Conservation (phyloP, 2,113 vertebrate species). For the Bambusicola thoracicus region DNA sequence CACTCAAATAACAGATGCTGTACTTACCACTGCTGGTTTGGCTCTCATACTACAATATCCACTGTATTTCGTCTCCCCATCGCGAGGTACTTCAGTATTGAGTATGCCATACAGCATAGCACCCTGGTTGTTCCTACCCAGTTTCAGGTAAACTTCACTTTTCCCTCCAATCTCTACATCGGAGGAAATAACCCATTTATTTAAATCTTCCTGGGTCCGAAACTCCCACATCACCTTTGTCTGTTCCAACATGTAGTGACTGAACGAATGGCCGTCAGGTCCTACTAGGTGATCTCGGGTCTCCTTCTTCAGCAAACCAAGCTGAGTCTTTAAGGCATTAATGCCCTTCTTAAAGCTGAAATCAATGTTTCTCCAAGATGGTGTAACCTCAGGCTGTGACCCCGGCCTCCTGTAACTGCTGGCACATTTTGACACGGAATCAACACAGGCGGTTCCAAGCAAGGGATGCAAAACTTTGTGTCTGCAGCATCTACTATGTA, state of each 20-base stretch:
- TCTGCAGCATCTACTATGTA: neutral
- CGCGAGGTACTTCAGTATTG: conserved; percentile 80
- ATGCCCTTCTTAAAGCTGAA: conserved; percentile 85
- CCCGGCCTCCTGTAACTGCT: conserved; percentile 83
- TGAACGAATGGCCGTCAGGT: conserved; percentile 77
- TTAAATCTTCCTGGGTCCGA: conserved; percentile 84
- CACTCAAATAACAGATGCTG: neutral
- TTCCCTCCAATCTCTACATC: conserved; percentile 91
- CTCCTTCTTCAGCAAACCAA: conserved; percentile 81
- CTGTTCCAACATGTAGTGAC: conserved; percentile 83
- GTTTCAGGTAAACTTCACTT: conserved; percentile 84
- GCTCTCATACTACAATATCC: conserved; percentile 91
- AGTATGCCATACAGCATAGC: conserved; percentile 88
- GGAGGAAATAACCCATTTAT: conserved; percentile 88
- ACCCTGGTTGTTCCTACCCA: conserved; percentile 85
- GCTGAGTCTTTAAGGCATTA: conserved; percentile 81
- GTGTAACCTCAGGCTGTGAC: conserved; percentile 64
- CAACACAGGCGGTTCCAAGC: conserved; percentile 17
- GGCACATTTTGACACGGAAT: conserved; percentile 24
- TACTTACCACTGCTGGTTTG: conserved; percentile 82
- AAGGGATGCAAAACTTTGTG: conserved; percentile 35
- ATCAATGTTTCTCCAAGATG: conserved; percentile 74
- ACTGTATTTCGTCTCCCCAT: conserved; percentile 90
- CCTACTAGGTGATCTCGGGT: conserved; percentile 73
- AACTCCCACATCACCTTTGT: conserved; percentile 91